These are phyloP conservation scores for Urechis unicinctus DNA, from an alignment of 2,888 invertebrate species.

Conservation along the genomic window DNA sequence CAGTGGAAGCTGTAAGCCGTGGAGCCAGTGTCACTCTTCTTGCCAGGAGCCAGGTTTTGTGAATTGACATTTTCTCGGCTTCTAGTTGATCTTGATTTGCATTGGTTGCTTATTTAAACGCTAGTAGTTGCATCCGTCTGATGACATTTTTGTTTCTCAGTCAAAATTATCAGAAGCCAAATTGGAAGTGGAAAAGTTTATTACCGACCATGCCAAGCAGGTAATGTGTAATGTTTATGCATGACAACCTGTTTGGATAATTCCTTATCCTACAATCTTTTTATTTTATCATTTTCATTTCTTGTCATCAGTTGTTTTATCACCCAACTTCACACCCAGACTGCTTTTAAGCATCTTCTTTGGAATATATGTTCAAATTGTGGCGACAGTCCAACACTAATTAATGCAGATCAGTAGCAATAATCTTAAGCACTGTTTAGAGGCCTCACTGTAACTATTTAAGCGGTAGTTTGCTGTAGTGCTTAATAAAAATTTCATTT, in stretches of 20 bases:
- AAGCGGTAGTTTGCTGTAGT: too few species aligned
- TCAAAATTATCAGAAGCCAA: slow-evolving; percentile 59
- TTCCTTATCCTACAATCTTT: background rate
- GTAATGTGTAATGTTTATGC: slow-evolving; percentile 11
- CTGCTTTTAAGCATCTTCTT: too few species aligned
- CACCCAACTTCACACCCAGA: too few species aligned
- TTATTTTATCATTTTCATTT: background rate
- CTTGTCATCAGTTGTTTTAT: background rate
- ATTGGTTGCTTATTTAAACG: background rate
- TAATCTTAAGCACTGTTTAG: too few species aligned
- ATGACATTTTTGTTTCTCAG: slow-evolving; percentile 20
- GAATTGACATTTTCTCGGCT: too few species aligned
- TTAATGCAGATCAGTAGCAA: background rate
- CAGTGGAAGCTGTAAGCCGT: slow-evolving; percentile 66
- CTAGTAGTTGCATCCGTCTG: background rate
- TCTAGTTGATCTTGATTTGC: background rate
- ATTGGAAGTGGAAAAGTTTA: slow-evolving; percentile 56
- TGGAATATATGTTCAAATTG: background rate
- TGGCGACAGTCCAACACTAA: background rate
- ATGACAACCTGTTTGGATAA: background rate
- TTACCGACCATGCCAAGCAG: slow-evolving; percentile 44
- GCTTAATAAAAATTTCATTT: too few species aligned
- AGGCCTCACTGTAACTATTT: too few species aligned
- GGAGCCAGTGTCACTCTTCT: slow-evolving; percentile 88
- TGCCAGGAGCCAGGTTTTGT: slow-evolving; percentile 65